These are phyloP conservation scores for Heptranchias perlo DNA, from an alignment of 2,113 vertebrate genomes.

Conservation along the genomic window DNA sequence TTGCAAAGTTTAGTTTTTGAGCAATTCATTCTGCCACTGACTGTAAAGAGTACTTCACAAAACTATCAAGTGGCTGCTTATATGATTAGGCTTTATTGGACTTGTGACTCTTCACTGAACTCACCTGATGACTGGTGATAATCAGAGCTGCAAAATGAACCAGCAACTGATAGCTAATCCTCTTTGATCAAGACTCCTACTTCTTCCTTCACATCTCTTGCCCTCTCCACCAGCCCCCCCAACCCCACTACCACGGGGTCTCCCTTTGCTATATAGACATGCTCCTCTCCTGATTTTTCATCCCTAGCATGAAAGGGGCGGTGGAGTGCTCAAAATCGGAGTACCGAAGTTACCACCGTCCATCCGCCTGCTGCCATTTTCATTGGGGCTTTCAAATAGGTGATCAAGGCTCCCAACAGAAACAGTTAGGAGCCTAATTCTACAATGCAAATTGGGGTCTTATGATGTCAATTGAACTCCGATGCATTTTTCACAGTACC, in stretches of 20 bases:
- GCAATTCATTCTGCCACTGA: constrained; percentile 3
- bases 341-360: not conserved
- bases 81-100: not conserved
- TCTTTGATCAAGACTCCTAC: not conserved
- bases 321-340: not conserved
- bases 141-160: not conserved
- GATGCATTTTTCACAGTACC: too few species aligned
- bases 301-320: not conserved
- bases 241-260: not conserved
- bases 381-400: not conserved
- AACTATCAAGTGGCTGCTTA: not conserved
- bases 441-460: too few species aligned
- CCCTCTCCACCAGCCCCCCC: not conserved
- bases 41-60: not conserved
- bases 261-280: not conserved
- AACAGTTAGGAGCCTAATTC: too few species aligned
- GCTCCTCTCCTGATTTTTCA: not conserved
- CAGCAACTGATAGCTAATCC: not conserved
- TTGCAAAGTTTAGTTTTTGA: constrained; percentile 13
- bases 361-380: not conserved
- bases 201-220: not conserved
- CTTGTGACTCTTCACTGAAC: not conserved
- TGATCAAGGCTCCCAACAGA: not conserved
- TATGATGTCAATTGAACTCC: too few species aligned
- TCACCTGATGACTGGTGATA: not conserved